Conservation (phyloP, 2,797 vertebrate species). For the Poeciliopsis presidionis region DNA sequence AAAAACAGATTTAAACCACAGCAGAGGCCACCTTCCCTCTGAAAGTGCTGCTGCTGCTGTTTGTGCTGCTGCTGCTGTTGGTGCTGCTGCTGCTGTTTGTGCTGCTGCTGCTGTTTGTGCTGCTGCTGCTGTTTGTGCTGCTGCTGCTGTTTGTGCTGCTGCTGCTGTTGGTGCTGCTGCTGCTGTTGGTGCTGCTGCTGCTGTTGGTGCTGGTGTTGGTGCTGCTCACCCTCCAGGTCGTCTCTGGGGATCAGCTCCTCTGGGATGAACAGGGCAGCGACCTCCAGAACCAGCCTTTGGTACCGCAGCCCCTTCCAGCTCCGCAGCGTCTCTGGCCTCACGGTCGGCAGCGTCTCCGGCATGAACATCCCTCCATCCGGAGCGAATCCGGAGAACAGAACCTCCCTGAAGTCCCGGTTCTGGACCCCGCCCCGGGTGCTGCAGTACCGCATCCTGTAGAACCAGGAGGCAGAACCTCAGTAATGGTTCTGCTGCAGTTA, state of each 20-base stretch:
- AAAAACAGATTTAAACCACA: background rate
- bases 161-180: too few relatives aligned
- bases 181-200: too few relatives aligned
- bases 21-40: background rate
- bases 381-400: constrained; percentile 90
- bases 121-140: too few relatives aligned
- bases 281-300: constrained; percentile 84
- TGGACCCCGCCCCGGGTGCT: constrained; percentile 85
- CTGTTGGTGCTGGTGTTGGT: too few relatives aligned
- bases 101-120: too few relatives aligned
- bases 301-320: constrained; percentile 85
- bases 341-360: constrained; percentile 83
- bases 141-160: too few relatives aligned
- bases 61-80: too few relatives aligned
- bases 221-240: constrained; percentile 81
- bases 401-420: constrained; percentile 81
- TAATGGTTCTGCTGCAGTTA: background rate
- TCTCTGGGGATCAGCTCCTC: constrained; percentile 77
- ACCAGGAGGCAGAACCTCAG: background rate
- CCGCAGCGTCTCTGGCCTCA: constrained; percentile 75
- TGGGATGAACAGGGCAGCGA: constrained; percentile 85
- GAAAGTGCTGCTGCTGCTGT: too few relatives aligned
- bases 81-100: too few relatives aligned
- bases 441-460: constrained; percentile 83
- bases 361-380: constrained; percentile 91